A percentile compares a stretch with the other conserved stretches of the same genome.
Conservation (phyloP, 2,797 vertebrate species). For the Prionace glauca region DNA sequence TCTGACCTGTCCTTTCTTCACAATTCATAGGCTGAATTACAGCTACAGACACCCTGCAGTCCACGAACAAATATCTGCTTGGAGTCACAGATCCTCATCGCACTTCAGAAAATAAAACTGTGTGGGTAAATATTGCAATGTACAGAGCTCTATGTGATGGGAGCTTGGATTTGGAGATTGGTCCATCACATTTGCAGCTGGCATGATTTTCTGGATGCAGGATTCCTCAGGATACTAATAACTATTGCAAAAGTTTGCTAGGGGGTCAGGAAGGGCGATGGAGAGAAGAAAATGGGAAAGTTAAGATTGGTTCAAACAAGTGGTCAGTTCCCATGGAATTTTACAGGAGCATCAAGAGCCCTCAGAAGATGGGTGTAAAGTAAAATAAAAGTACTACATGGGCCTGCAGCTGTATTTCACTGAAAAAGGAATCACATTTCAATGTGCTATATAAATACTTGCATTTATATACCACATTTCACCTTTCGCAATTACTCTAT, state of each 20-base stretch:
- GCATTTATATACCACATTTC: background rate
- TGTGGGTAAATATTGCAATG: background rate
- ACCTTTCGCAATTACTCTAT: background rate
- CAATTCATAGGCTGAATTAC: background rate
- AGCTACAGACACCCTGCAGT: background rate
- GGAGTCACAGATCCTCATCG: background rate
- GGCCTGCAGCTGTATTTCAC: background rate
- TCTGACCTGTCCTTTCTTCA: background rate
- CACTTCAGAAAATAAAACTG: background rate
- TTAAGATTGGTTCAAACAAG: background rate
- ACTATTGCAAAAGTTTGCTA: background rate
- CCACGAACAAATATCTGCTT: background rate
- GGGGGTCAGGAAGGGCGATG: background rate
- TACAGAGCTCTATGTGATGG: background rate
- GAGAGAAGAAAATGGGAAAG: background rate
- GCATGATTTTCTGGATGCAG: background rate
- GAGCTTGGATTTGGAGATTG: background rate
- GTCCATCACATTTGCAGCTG: background rate
- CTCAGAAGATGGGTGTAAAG: background rate
- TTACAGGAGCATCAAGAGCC: background rate
- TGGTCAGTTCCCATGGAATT: background rate
- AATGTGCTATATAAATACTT: background rate
- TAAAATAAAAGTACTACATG: background rate
- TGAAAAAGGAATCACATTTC: background rate
- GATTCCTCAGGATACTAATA: background rate